phyloP scores from a whole-genome alignment of 2,113 vertebrate species.

The Gnathonemus echidnorhynchus region DNA sequence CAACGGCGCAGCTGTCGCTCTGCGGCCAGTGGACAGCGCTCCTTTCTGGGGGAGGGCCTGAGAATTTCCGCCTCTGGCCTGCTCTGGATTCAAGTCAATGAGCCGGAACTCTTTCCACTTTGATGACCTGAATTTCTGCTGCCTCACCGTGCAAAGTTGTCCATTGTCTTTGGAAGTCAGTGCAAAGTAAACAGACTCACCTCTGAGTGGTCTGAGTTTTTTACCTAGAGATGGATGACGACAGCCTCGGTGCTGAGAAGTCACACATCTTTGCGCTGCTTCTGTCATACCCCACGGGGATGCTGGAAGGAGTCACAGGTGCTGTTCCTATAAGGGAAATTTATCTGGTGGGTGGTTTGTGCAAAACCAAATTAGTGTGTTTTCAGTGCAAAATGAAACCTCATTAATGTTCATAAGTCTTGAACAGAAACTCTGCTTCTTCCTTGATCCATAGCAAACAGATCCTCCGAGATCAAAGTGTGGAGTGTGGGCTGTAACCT shows the following conservation, averaged over 20 bases:
- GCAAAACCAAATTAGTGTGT: not conserved
- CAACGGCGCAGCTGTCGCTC: not conserved
- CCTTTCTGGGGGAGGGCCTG: not conserved
- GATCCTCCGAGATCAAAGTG: not conserved
- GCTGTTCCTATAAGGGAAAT: not conserved
- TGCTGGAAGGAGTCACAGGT: not conserved
- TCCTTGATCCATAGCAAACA: not conserved
- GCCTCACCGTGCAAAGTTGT: not conserved
- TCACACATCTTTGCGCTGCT: not conserved
- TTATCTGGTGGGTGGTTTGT: not conserved
- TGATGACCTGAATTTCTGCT: slow-evolving; percentile 1
- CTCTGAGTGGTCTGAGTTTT: not conserved
- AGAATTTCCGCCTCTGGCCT: not conserved
- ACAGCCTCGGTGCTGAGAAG: not conserved
- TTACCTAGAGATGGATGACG: not conserved
- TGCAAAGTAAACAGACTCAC: not conserved
- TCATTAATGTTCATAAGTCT: not conserved
- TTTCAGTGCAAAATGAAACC: not conserved
- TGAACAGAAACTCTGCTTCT: not conserved
- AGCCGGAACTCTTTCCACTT: not conserved
- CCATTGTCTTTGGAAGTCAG: not conserved
- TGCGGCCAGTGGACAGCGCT: not conserved
- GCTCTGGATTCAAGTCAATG: slow-evolving; percentile 5
- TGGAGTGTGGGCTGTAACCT: not conserved
- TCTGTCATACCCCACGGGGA: not conserved